A percentile compares a stretch with the other conserved stretches of the same genome.
Conservation (phyloP, 2,888 invertebrate species). For the Melieria omissa region DNA sequence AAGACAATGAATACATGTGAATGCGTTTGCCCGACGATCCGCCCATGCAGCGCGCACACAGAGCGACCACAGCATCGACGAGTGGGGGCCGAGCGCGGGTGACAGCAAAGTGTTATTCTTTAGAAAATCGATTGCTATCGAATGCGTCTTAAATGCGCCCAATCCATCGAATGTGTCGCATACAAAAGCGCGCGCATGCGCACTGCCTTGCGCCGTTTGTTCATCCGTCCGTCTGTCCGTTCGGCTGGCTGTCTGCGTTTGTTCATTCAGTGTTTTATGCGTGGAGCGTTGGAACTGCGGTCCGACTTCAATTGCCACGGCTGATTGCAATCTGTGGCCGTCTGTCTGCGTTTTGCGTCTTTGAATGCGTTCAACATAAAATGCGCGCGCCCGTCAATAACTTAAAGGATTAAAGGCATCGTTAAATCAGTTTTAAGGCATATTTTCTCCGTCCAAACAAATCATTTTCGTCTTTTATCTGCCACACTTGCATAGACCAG, state of each 20-base stretch:
- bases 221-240: slow-evolving; percentile 2
- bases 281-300: background rate
- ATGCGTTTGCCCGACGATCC: background rate
- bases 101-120: slow-evolving; percentile 24
- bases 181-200: slow-evolving; percentile 14
- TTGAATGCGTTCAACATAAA: background rate
- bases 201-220: slow-evolving; percentile 16
- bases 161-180: background rate
- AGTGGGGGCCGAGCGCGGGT: slow-evolving; percentile 27
- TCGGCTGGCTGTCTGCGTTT: background rate
- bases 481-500: too few relatives aligned
- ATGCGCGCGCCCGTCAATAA: slow-evolving; percentile 20
- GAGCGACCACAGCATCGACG: slow-evolving; percentile 11
- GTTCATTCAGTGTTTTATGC: too few relatives aligned
- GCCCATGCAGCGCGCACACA: slow-evolving; percentile 26
- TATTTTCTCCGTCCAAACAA: slow-evolving; percentile 34
- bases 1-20: slow-evolving; percentile 21
- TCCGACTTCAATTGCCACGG: background rate
- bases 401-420: slow-evolving; percentile 37
- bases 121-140: slow-evolving; percentile 34
- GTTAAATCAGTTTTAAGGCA: slow-evolving; percentile 38
- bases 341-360: background rate
- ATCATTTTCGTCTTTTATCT: slow-evolving; percentile 32
- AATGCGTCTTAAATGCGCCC: slow-evolving; percentile 27
- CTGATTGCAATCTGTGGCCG: slow-evolving; percentile 27